Conservation (phyloP, 2,797 vertebrate species). For the Pseudopleuronectes americanus region DNA sequence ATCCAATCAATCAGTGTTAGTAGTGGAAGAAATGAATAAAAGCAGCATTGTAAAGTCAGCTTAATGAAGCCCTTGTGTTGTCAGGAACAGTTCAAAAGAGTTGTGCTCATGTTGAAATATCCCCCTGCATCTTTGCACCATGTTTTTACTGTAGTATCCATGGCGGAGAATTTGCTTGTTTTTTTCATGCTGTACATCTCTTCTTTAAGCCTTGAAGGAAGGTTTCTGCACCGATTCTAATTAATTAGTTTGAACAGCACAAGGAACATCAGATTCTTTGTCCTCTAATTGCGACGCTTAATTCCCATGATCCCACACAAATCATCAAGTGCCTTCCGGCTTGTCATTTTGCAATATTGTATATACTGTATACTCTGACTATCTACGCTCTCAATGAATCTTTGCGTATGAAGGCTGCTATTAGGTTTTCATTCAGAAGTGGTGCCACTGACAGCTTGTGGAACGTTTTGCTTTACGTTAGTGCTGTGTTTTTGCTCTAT, state of each 20-base stretch:
- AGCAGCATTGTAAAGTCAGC: constrained; percentile 34
- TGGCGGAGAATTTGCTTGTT: constrained; percentile 12
- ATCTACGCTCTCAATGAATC: constrained; percentile 17
- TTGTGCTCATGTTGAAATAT: constrained; percentile 23
- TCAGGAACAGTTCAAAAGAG: constrained; percentile 15
- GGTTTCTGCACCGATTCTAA: constrained; percentile 16
- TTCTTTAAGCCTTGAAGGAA: constrained; percentile 4
- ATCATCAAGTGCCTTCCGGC: constrained; percentile 82
- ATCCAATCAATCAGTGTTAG: constrained; percentile 8
- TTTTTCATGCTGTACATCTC: constrained; percentile 13
- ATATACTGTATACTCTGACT: constrained; percentile 45
- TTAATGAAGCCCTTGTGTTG: constrained; percentile 25
- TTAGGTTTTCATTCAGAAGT: constrained; percentile 49
- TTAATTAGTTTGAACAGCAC: constrained; percentile 13
- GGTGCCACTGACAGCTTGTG: constrained; percentile 48
- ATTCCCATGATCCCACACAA: constrained; percentile 58
- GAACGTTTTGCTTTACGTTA: constrained; percentile 56
- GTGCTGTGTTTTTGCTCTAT: constrained; percentile 55
- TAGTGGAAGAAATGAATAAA: constrained; percentile 21
- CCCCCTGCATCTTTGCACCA: constrained; percentile 47
- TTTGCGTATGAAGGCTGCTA: constrained; percentile 41
- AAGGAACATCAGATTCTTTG: constrained; percentile 29
- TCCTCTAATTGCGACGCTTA: constrained; percentile 40
- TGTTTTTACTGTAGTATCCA: constrained; percentile 32
- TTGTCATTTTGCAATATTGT: constrained; percentile 72